Conservation (phyloP, 2,113 vertebrate genomes). For the Gallinago media region DNA sequence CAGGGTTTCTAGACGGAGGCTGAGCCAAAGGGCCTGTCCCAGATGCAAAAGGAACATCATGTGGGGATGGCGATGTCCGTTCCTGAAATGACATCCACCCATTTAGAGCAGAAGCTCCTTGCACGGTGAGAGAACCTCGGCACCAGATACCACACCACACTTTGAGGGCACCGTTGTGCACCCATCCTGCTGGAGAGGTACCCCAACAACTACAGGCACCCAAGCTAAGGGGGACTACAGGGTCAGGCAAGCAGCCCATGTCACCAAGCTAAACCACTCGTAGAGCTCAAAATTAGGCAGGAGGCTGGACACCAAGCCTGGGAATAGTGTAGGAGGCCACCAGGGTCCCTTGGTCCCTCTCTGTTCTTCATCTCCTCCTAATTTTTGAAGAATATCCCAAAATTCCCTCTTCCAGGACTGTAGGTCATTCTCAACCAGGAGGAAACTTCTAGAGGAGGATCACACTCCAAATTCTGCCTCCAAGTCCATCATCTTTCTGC, state of each 20-base stretch:
- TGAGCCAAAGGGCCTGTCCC: neutral
- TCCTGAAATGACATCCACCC: conserved; percentile 58
- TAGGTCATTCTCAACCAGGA: neutral
- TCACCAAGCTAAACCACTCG: neutral
- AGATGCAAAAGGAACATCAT: neutral
- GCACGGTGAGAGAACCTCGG: neutral
- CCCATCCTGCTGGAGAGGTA: neutral
- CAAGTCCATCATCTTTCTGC: neutral
- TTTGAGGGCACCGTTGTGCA: neutral
- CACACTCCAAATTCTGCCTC: neutral
- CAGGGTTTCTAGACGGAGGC: conserved; percentile 52
- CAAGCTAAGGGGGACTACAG: neutral
- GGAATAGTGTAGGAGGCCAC: accelerated
- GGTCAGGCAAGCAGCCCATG: neutral
- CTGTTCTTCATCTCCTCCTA: neutral
- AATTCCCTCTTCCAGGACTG: neutral
- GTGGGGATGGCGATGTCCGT: neutral
- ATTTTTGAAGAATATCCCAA: neutral
- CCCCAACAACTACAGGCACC: neutral
- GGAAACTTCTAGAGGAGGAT: neutral
- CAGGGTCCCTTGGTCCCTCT: neutral
- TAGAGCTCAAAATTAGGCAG: neutral
- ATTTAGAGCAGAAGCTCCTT: neutral
- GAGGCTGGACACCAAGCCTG: neutral
- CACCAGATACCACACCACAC: neutral